Conservation (phyloP, 2,113 vertebrate genomes). For the Emydocephalus ijimae region DNA sequence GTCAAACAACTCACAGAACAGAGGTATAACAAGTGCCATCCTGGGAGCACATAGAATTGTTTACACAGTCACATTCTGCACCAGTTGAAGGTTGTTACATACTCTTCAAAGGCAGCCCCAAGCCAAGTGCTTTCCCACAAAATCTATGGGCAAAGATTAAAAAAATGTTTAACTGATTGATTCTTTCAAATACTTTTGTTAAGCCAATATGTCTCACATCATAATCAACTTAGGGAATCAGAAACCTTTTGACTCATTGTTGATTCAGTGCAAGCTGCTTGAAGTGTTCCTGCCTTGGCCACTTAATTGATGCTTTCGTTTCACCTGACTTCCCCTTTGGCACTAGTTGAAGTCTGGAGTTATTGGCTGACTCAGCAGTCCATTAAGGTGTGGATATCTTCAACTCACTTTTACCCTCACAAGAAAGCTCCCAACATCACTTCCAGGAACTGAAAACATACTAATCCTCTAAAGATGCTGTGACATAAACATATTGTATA, state of each 20-base stretch:
- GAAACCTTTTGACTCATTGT: neutral
- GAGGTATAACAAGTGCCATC: neutral
- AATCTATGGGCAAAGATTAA: neutral
- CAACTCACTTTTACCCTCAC: neutral
- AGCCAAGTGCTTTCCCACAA: neutral
- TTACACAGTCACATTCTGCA: neutral
- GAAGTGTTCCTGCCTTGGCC: neutral
- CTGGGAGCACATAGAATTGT: neutral
- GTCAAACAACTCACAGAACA: neutral
- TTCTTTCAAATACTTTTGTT: neutral
- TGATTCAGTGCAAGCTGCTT: neutral
- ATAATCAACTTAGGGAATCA: rapidly evolving
- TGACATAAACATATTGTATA: neutral
- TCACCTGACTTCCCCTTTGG: neutral
- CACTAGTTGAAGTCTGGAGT: neutral
- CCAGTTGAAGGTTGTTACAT: neutral
- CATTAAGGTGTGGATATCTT: neutral
- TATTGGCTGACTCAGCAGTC: neutral
- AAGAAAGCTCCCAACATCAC: neutral
- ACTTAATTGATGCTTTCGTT: neutral
- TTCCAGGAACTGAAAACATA: neutral
- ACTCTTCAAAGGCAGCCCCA: neutral
- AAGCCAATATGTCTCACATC: neutral
- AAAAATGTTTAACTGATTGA: neutral
- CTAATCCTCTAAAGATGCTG: neutral